A percentile compares a stretch with the other conserved stretches of the same genome.
Conservation (phyloP, 2,113 vertebrate genomes). For the Gasterosteus nipponicus region DNA sequence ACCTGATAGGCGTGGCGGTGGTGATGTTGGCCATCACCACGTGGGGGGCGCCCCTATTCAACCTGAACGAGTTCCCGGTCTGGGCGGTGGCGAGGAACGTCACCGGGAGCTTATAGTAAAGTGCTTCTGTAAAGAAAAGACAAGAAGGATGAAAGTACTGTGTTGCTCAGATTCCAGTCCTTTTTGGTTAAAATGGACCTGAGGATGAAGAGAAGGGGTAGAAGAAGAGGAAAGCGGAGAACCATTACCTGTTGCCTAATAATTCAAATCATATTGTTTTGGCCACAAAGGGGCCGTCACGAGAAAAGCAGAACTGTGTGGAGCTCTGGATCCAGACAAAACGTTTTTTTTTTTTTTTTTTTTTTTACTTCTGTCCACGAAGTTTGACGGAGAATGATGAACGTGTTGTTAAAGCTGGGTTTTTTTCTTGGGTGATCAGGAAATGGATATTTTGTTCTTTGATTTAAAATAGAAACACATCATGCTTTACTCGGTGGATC, state of each 20-base stretch:
- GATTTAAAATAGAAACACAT: slow-evolving; percentile 16
- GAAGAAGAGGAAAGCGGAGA: slow-evolving; percentile 5
- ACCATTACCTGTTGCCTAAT: slow-evolving; percentile 20
- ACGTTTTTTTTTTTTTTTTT: background rate
- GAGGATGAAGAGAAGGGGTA: background rate
- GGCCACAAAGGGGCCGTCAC: background rate
- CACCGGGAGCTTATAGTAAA: slow-evolving; percentile 75
- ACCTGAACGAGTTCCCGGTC: slow-evolving; percentile 88
- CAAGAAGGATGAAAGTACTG: slow-evolving; percentile 10
- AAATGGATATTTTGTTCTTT: slow-evolving; percentile 13
- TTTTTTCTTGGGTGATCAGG: slow-evolving; percentile 9
- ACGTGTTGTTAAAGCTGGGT: background rate
- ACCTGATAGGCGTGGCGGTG: slow-evolving; percentile 92
- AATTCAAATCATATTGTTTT: background rate
- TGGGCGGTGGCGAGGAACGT: slow-evolving; percentile 88
- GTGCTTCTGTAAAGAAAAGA: too few species aligned
- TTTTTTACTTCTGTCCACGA: slow-evolving; percentile 6
- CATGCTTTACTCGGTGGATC: background rate
- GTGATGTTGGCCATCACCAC: slow-evolving; percentile 96
- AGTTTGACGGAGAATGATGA: slow-evolving; percentile 2
- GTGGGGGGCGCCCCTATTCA: slow-evolving; percentile 94
- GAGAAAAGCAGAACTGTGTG: slow-evolving; percentile 4
- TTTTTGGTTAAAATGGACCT: slow-evolving; percentile 15
- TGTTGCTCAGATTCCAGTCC: slow-evolving; percentile 10
- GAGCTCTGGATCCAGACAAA: slow-evolving; percentile 16